These are phyloP conservation scores for Colaptes auratus DNA, from an alignment of 2,113 vertebrate genomes.

Conservation along the genomic window DNA sequence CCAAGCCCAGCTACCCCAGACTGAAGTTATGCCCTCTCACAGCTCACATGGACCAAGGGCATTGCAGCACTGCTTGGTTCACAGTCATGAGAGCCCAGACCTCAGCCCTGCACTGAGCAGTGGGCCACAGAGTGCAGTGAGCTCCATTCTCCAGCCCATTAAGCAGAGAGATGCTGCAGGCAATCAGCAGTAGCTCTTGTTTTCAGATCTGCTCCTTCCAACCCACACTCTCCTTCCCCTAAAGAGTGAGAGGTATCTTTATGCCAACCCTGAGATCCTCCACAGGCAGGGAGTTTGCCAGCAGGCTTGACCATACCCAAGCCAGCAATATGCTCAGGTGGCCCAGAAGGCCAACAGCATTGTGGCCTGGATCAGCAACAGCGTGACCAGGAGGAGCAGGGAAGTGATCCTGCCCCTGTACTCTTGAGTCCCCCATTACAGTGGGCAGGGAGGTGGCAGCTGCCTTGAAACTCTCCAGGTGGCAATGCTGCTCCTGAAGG, in stretches of 20 bases:
- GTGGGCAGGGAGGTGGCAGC: background rate
- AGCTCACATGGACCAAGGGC: accelerated
- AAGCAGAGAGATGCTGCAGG: background rate
- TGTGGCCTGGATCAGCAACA: too few species aligned
- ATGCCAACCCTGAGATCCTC: background rate
- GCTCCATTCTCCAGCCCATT: background rate
- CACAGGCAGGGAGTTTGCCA: background rate
- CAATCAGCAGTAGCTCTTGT: background rate
- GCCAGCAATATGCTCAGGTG: too few species aligned
- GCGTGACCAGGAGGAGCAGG: too few species aligned
- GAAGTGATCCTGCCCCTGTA: too few species aligned
- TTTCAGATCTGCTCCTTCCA: background rate
- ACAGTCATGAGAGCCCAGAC: accelerated
- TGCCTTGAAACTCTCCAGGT: background rate
- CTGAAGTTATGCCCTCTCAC: accelerated
- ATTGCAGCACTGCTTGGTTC: accelerated
- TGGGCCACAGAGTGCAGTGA: accelerated
- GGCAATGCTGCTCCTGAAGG: background rate
- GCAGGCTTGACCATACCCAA: background rate
- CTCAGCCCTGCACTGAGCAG: accelerated
- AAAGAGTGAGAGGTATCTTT: background rate
- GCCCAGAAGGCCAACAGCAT: too few species aligned
- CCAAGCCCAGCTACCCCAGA: background rate
- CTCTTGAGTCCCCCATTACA: background rate
- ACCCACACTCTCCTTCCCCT: background rate